Evolutionary conservation across 2,888 invertebrate genomes (phyloP).

Genomic region (Eupithecia dodoneata): DNA sequence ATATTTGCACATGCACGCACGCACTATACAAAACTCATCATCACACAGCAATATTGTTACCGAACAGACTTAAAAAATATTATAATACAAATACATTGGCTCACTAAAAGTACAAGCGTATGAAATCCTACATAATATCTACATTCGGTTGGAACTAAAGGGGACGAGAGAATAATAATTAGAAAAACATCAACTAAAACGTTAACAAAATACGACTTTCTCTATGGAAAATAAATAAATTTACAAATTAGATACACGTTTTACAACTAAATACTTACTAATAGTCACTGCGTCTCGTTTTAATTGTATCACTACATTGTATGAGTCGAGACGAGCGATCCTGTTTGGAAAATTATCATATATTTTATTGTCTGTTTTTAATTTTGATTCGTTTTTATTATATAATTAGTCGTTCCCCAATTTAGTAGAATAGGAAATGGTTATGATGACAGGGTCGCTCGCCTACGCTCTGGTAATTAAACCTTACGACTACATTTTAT

Average conservation of each 20-base stretch:
- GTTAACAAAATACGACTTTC: slow-evolving; percentile 84
- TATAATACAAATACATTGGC: slow-evolving; percentile 79
- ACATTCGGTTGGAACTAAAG: slow-evolving; percentile 79
- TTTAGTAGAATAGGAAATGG: slow-evolving; percentile 12
- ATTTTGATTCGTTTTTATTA: slow-evolving; percentile 44
- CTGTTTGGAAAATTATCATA: slow-evolving; percentile 36
- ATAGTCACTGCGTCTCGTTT: slow-evolving; percentile 75
- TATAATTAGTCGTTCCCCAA: not conserved
- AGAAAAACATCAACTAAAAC: slow-evolving; percentile 82
- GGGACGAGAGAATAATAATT: slow-evolving; percentile 73
- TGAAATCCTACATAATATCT: slow-evolving; percentile 78
- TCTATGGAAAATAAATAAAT: slow-evolving; percentile 84
- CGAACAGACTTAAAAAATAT: slow-evolving; percentile 65
- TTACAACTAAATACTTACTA: slow-evolving; percentile 70
- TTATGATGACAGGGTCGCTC: slow-evolving; percentile 53
- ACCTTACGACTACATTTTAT: slow-evolving; percentile 57
- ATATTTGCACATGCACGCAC: slow-evolving; percentile 66
- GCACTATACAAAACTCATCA: slow-evolving; percentile 65
- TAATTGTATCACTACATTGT: slow-evolving; percentile 73
- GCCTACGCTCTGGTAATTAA: slow-evolving; percentile 54
- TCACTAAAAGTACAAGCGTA: slow-evolving; percentile 84
- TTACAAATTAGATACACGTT: slow-evolving; percentile 83
- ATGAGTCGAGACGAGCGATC: slow-evolving; percentile 62
- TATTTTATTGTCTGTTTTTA: slow-evolving; percentile 30
- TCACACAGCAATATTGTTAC: slow-evolving; percentile 66